These are phyloP conservation scores for Xiphorhynchus erythropygius DNA, from an alignment of 2,797 vertebrate species.

Conservation along the genomic window DNA sequence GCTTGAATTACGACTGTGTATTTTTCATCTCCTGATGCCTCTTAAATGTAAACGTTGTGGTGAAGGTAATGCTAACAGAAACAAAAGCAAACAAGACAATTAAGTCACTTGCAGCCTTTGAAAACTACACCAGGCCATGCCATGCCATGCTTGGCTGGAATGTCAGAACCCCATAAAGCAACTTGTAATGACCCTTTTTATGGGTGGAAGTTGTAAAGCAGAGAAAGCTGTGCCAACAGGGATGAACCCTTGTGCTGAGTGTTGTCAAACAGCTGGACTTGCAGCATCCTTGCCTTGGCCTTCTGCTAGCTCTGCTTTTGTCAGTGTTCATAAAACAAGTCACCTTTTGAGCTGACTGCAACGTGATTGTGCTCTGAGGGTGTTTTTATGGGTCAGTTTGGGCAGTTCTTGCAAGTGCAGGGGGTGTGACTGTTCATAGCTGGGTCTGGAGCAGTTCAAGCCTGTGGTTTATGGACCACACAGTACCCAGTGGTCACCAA, in stretches of 20 bases:
- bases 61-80: not conserved
- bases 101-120: not conserved
- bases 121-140: not conserved
- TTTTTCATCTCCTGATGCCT: not conserved
- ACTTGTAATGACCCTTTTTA: not conserved
- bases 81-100: not conserved
- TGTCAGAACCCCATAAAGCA: not conserved
- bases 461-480: not conserved
- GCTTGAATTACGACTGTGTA: not conserved
- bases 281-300: not conserved
- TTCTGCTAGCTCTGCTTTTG: not conserved
- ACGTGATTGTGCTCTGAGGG: not conserved
- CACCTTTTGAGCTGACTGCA: rapidly evolving
- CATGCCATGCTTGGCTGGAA: not conserved
- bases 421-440: not conserved
- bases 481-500: not conserved
- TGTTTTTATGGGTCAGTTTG: not conserved
- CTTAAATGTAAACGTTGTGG: not conserved
- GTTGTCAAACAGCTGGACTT: not conserved
- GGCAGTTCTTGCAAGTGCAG: not conserved
- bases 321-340: not conserved
- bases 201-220: not conserved
- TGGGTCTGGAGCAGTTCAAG: slow-evolving; percentile 14
- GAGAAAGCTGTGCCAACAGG: rapidly evolving
- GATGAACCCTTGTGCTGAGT: not conserved